Base-by-base conservation (phyloP, 2,888 invertebrate species). In the Euzetes globulus region DNA sequence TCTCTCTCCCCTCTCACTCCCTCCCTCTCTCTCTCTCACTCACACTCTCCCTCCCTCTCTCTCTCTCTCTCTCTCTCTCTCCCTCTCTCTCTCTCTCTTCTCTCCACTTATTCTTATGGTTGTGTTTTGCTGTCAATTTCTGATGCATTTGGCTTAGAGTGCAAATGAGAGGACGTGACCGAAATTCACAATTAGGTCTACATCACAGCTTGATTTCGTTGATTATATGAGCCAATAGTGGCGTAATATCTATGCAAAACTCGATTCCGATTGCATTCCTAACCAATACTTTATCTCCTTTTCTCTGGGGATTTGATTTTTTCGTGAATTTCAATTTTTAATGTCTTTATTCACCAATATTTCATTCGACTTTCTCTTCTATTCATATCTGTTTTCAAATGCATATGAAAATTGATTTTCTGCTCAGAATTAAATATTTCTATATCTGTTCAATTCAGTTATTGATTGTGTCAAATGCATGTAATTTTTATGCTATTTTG, bases 11-110 rank as follows among this genome's bases (percentile, higher is more conserved):
- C 47, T 47, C 47, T 58, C 47, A 9, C 52, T 58, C 37, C 17
- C 63, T 63, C 63, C n/a, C 63, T 63, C 63, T 63, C 63, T 63
- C 63, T 63, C 63, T 63, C 63, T 63, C 63, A 29, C 63, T 63
- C 63, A 29, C 63, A 29, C 63, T 63, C 63, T 63, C 63, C 29
- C 63, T 63, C 63, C 29, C 63, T 63, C 63, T 63, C 63, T 63
- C 63, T 63, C 63, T 63, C 63, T 63, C 63, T 63, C 63, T 63
- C 63, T 63, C 63, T 63, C 63, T 58, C 58, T 52, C 52, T 25
- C 58, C 25, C 27, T 58, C 13, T 58, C 58, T 58, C 58, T 25
- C 58, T 7, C 7, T 25, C 9, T 25, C 6, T 25, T 58, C 58
- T 22, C 27, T 58, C 27, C 27, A 27, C 27, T 58, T 58, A 58